Percentiles rank a stretch among this genome's conserved stretches.
These are phyloP conservation scores for Urocyon cinereoargenteus DNA, from an alignment of 2,797 vertebrate genomes.

Conservation along the genomic window DNA sequence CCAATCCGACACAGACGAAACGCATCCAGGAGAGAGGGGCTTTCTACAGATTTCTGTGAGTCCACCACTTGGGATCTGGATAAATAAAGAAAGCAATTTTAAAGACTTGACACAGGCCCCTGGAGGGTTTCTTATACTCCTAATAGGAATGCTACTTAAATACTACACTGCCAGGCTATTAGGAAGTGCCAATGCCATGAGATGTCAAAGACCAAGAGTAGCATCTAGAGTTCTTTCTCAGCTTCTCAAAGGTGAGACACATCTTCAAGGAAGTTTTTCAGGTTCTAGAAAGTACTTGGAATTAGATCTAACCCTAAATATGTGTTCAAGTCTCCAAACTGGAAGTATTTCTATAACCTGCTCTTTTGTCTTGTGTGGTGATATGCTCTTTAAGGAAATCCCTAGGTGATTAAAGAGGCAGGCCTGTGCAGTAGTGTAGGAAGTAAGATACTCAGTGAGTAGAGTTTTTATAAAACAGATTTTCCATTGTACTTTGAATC, in stretches of 20 bases:
- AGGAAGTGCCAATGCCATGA: too few relatives aligned
- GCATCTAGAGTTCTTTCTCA: background rate
- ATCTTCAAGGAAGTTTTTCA: background rate
- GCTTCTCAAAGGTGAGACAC: background rate
- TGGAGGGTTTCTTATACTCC: fast-evolving
- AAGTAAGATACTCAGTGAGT: background rate
- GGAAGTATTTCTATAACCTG: background rate
- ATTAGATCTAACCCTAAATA: background rate
- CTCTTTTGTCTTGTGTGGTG: background rate
- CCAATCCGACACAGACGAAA: slow-evolving; percentile 94
- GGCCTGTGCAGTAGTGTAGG: background rate
- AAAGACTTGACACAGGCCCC: fast-evolving
- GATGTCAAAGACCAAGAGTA: background rate
- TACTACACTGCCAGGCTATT: fast-evolving
- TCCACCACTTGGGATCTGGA: slow-evolving; percentile 96
- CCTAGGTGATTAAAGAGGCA: background rate
- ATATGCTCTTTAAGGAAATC: background rate
- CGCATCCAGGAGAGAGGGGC: slow-evolving; percentile 90
- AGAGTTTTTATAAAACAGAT: background rate
- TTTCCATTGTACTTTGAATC: slow-evolving; percentile 10
- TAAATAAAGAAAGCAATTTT: background rate
- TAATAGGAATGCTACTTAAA: too few relatives aligned
- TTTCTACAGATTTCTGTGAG: slow-evolving; percentile 96
- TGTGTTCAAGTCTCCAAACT: background rate
- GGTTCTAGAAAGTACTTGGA: background rate